A percentile compares a stretch with the other conserved stretches of the same genome.
phyloP scores from a whole-genome alignment of 2,888 invertebrate species.

The Calameuta pallipes region DNA sequence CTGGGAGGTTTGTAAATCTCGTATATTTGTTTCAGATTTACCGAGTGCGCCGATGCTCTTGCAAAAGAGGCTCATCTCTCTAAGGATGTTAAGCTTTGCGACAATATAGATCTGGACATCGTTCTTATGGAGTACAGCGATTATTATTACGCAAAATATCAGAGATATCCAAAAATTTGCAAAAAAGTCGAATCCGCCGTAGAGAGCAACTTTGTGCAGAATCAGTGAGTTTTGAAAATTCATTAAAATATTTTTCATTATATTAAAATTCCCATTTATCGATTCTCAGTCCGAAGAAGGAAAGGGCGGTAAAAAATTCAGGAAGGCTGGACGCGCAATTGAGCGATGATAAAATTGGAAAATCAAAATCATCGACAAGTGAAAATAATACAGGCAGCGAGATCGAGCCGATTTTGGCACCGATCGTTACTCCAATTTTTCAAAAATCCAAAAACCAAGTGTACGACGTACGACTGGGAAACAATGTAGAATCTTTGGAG shows the following conservation, averaged over 20 bases:
- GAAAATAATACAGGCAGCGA: constrained; percentile 15
- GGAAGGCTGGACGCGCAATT: constrained; percentile 20
- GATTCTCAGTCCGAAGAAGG: constrained; percentile 15
- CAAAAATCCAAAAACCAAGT: constrained; percentile 16
- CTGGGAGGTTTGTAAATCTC: not conserved
- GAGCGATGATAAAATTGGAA: constrained; percentile 34
- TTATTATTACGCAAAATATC: constrained; percentile 86
- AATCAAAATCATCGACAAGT: constrained; percentile 40
- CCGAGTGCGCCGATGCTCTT: constrained; percentile 74
- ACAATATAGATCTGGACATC: constrained; percentile 90
- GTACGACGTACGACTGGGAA: not conserved
- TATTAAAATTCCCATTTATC: not conserved
- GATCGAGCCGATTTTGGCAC: constrained; percentile 34
- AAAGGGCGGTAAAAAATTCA: constrained; percentile 23
- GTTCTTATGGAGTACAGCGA: constrained; percentile 90
- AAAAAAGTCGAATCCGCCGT: constrained; percentile 68
- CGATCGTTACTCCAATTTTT: constrained; percentile 47
- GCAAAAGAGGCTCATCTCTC: constrained; percentile 79
- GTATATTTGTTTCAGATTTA: constrained; percentile 62
- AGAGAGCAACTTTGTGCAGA: constrained; percentile 14
- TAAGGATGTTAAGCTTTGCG: constrained; percentile 81
- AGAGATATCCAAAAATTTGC: constrained; percentile 86
- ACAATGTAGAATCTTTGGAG: constrained; percentile 17
- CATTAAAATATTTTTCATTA: not conserved
- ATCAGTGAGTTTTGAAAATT: constrained; percentile 24